These are phyloP conservation scores for Macrochelys suwanniensis DNA, from an alignment of 2,797 vertebrate genomes.

Conservation along the genomic window DNA sequence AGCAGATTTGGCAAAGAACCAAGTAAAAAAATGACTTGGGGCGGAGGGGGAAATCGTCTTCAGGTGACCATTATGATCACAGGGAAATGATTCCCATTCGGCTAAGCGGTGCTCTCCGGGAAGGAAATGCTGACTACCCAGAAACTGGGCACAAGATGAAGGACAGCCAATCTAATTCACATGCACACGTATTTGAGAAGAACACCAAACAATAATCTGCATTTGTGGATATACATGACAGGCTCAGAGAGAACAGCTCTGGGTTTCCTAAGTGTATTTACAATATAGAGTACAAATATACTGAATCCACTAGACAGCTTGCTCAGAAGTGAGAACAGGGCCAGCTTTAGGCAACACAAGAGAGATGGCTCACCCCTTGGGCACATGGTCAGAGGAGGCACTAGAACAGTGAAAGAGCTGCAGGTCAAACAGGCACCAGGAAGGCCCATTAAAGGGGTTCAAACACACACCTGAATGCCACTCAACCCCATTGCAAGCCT, in stretches of 20 bases:
- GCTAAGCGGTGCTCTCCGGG: background rate
- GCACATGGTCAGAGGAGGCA: background rate
- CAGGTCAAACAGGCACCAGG: background rate
- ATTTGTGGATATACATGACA: background rate
- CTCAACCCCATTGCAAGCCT: background rate
- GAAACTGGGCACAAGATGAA: background rate
- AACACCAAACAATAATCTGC: background rate
- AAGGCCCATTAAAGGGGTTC: background rate
- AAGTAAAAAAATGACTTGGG: background rate
- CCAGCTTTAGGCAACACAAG: background rate
- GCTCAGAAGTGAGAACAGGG: background rate
- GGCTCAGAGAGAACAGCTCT: background rate
- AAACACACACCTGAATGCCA: background rate
- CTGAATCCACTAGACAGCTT: background rate
- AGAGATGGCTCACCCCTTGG: rapidly evolving
- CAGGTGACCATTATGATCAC: rapidly evolving
- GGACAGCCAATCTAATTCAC: background rate
- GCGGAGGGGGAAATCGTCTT: background rate
- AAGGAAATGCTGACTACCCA: rapidly evolving
- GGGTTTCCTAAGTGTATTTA: background rate
- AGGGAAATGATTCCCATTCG: background rate
- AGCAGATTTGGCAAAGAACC: background rate
- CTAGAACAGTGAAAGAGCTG: background rate
- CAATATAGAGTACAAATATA: rapidly evolving
- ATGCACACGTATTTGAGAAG: background rate